Base-by-base conservation (phyloP, 2,888 invertebrate genomes). In the Scaptomyza flava region DNA sequence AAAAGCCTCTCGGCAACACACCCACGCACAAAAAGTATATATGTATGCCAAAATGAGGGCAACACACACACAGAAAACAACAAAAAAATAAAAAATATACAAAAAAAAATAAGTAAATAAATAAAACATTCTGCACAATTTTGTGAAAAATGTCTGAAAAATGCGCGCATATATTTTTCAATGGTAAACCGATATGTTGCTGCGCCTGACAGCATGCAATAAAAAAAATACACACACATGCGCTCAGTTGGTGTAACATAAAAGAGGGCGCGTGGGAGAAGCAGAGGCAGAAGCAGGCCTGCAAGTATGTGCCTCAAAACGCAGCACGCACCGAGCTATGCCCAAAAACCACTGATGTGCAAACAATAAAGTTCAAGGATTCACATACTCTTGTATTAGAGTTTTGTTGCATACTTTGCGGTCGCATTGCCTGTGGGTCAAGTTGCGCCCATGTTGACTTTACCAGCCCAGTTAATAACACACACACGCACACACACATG, bases 291-390 rank as follows among this genome's bases (percentile, higher is more conserved):
- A 17, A 17, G 17, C 63, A 56, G 76, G 65, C 72, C 68, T 60
- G 47, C 45, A 73, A 79, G 76, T 65, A 8, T 38, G 8, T 38
- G 63, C 72, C 78, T 76, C 76, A 73, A 79, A 83, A 74, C 78
- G 72, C 77, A 68, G 78, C 78, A 81, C 69, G 76, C 76, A 73
- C 71, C 53, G 64, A 66, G 79, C 73, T 67, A 72, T 70, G 82
- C 66, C 72, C 38, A 38, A 38, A 74, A 87, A 72, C 83, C 81
- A 77, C 89, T 81, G 87, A 85, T 87, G 87, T 83, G 77, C 80
- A 87, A 89, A 87, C 89, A 89, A 89, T 89, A 87, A 89, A 88
- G 87, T 87, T 89, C 87, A 87, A 87, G 87, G 89, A 83, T 81
- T 76, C 58, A 62, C 53, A 46, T 52, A 47, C 27, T 54, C 48